Conservation (phyloP, 2,888 invertebrate species). For the Tipula helvola region DNA sequence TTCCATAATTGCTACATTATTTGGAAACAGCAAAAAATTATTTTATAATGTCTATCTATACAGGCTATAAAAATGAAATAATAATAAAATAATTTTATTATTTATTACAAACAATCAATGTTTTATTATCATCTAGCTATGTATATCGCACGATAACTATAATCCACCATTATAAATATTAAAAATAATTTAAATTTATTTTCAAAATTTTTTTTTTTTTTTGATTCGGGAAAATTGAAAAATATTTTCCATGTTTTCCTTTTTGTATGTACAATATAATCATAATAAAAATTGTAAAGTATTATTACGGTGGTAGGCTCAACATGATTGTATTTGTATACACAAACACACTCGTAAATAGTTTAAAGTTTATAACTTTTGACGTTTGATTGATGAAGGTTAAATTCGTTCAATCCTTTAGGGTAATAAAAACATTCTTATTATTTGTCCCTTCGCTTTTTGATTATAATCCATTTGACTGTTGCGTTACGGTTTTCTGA, state of each 20-base stretch:
- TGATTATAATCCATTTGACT: neutral
- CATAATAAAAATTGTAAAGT: neutral
- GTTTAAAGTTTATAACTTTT: neutral
- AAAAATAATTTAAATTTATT: neutral
- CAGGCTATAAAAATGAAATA: neutral
- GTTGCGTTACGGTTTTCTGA: neutral
- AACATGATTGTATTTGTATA: neutral
- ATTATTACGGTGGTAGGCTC: neutral
- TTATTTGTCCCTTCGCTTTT: neutral
- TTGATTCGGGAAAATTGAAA: neutral
- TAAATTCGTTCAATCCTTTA: neutral
- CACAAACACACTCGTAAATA: neutral
- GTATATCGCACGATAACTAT: neutral
- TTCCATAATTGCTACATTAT: neutral
- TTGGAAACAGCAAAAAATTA: neutral
- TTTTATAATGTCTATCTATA: neutral
- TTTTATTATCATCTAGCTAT: neutral
- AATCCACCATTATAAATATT: neutral
- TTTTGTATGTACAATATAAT: neutral
- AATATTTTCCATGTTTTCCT: neutral
- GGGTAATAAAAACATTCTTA: neutral
- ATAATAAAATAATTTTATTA: neutral
- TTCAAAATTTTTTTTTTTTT: neutral
- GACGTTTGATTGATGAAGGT: neutral
- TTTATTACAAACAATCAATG: conserved; percentile 4